Evolutionary conservation across 2,113 vertebrate genomes (phyloP).

Genomic region (Notothenia coriiceps): DNA sequence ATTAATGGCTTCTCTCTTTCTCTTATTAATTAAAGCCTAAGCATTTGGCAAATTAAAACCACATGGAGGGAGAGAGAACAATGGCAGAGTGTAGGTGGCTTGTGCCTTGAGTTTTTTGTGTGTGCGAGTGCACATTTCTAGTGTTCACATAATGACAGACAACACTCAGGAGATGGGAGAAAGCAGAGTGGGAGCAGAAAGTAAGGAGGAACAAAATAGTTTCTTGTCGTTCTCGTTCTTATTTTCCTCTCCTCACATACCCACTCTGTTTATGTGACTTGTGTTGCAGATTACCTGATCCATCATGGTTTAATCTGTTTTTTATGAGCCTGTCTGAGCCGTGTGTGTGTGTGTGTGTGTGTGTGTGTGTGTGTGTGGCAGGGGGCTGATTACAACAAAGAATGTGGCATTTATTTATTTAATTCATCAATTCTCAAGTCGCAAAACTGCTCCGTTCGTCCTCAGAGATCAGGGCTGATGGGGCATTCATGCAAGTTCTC

Average conservation of each 20-base stretch:
- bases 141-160: slow-evolving; percentile 44
- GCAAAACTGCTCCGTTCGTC: slow-evolving; percentile 9
- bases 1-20: slow-evolving; percentile 54
- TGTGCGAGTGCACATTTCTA: not conserved
- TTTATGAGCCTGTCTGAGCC: slow-evolving; percentile 48
- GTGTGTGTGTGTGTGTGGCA: not conserved
- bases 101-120: slow-evolving; percentile 40
- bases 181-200: slow-evolving; percentile 10
- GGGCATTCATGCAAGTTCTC: slow-evolving; percentile 24
- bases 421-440: slow-evolving; percentile 13
- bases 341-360: slow-evolving; percentile 10
- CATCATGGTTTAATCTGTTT: slow-evolving; percentile 63
- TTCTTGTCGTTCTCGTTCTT: slow-evolving; percentile 49
- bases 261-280: slow-evolving; percentile 56
- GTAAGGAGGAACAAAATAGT: slow-evolving; percentile 49
- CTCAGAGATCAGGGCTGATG: slow-evolving; percentile 13
- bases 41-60: slow-evolving; percentile 66
- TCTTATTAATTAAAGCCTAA: slow-evolving; percentile 73
- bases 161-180: slow-evolving; percentile 40
- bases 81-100: slow-evolving; percentile 57
- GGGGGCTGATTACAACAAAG: slow-evolving; percentile 10
- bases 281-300: slow-evolving; percentile 42
- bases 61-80: slow-evolving; percentile 43
- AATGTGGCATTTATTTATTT: slow-evolving; percentile 14
- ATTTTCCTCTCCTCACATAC: slow-evolving; percentile 48